phyloP scores from a whole-genome alignment of 1,140 invertebrate genomes.

The Drosophila nasuta region DNA sequence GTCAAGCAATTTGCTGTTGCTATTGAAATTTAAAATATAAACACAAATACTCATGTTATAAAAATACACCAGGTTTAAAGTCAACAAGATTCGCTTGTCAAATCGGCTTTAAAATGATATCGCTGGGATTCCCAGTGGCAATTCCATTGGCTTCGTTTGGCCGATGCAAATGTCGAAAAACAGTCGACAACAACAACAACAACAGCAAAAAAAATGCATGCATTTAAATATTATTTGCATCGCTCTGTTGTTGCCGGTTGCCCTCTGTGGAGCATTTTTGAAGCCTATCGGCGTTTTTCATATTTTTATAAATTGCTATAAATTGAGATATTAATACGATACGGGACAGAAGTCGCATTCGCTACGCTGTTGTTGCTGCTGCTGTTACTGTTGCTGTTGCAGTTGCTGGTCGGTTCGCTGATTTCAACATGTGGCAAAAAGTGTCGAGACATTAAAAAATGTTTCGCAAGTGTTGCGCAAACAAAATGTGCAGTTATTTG shows the following conservation, averaged over 20 bases:
- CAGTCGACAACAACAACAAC: background rate
- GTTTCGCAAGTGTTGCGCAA: constrained; percentile 75
- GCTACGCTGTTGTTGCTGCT: constrained; percentile 11
- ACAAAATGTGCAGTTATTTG: constrained; percentile 81
- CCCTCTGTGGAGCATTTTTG: constrained; percentile 14
- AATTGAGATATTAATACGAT: constrained; percentile 83
- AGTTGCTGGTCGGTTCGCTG: constrained; percentile 62
- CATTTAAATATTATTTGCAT: constrained; percentile 76
- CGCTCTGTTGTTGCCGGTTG: constrained; percentile 22
- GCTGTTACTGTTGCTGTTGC: constrained; percentile 16
- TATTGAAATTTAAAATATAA: constrained; percentile 16
- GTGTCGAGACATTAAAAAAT: constrained; percentile 76
- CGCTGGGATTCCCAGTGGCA: constrained; percentile 31
- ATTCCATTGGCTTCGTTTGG: constrained; percentile 60
- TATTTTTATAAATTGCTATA: constrained; percentile 84
- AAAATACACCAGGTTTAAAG: constrained; percentile 40
- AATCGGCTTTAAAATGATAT: constrained; percentile 51
- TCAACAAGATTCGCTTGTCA: constrained; percentile 19
- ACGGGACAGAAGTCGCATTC: constrained; percentile 72
- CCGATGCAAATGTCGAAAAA: constrained; percentile 35
- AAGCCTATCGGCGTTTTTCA: constrained; percentile 67
- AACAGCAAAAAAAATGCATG: constrained; percentile 26
- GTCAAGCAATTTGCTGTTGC: constrained; percentile 25
- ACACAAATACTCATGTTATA: constrained; percentile 13
- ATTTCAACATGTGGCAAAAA: constrained; percentile 76